A percentile compares a stretch with the other conserved stretches of the same genome.
phyloP scores from a whole-genome alignment of 2,888 invertebrate species.

The Caenorhabditis sp. region DNA sequence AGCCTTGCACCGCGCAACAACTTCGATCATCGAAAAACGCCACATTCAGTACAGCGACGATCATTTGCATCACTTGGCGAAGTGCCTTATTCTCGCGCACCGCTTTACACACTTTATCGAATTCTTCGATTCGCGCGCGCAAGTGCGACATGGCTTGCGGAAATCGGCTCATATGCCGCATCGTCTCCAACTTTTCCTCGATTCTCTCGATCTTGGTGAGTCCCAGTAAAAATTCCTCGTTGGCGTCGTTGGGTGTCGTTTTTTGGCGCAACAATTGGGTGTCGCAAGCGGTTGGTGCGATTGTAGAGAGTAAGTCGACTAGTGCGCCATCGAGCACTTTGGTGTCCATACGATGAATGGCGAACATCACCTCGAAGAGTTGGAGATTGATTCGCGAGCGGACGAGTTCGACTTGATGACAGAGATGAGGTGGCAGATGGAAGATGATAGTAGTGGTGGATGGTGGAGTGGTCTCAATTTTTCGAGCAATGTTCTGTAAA shows the following conservation, averaged over 20 bases:
- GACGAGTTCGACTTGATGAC: conserved; percentile 31
- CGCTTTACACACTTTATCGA: conserved; percentile 16
- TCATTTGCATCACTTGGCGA: conserved; percentile 38
- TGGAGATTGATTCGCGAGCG: conserved; percentile 48
- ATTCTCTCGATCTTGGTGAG: conserved; percentile 62
- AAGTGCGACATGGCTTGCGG: conserved; percentile 17
- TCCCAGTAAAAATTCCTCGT: conserved; percentile 42
- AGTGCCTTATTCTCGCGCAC: conserved; percentile 35
- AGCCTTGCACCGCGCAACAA: conserved; percentile 29
- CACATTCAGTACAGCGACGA: conserved; percentile 33
- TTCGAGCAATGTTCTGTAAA: conserved; percentile 24
- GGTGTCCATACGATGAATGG: conserved; percentile 55
- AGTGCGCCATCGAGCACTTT: conserved; percentile 19
- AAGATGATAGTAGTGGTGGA: conserved; percentile 6
- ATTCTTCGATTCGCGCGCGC: conserved; percentile 24
- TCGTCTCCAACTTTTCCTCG: conserved; percentile 61
- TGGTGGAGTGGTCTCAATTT: conserved; percentile 14
- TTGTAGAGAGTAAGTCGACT: conserved; percentile 21
- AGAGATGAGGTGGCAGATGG: conserved; percentile 5
- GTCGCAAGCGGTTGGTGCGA: conserved; percentile 45
- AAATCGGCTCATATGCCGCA: conserved; percentile 59
- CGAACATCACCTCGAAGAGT: conserved; percentile 64
- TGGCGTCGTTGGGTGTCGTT: conserved; percentile 12
- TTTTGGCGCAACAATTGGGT: conserved; percentile 33
- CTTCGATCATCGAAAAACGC: conserved; percentile 36